Conservation (phyloP, 2,888 invertebrate genomes). For the Tinea trinotella region DNA sequence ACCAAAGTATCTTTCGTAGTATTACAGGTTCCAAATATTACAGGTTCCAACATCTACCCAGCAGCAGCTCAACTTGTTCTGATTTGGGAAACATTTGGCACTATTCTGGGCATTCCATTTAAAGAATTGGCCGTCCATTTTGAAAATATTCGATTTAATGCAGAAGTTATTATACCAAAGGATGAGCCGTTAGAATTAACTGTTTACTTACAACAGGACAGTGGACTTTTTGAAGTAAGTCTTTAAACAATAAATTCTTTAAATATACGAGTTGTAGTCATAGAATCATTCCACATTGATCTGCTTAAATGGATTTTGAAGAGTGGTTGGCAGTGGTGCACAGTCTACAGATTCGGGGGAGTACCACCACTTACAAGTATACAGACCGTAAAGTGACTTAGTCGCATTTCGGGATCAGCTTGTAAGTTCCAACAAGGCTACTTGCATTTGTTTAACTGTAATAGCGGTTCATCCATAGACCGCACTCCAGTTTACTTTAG, state of each 20-base stretch:
- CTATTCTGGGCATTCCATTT: constrained; percentile 62
- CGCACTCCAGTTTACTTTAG: too few species aligned
- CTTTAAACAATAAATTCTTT: neutral
- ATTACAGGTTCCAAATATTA: neutral
- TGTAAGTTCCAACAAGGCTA: too few species aligned
- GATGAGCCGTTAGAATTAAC: constrained; percentile 52
- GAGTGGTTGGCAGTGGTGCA: too few species aligned
- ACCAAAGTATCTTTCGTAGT: neutral
- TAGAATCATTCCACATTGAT: neutral
- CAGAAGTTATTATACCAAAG: constrained; percentile 1
- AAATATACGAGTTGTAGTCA: neutral
- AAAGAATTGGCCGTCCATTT: constrained; percentile 64
- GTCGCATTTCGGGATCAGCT: too few species aligned
- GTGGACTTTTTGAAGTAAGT: constrained; percentile 71
- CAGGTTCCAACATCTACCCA: constrained; percentile 78
- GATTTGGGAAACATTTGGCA: constrained; percentile 79
- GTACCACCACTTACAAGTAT: too few species aligned
- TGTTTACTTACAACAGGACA: constrained; percentile 74
- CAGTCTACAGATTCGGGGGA: too few species aligned
- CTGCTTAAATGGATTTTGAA: too few species aligned
- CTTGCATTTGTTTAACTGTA: too few species aligned
- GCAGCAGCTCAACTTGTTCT: constrained; percentile 80
- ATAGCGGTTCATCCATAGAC: too few species aligned
- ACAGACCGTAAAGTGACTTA: too few species aligned
- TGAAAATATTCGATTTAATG: neutral